These are phyloP conservation scores for Slavum lentiscoides DNA, from an alignment of 2,888 invertebrate genomes.

Conservation along the genomic window DNA sequence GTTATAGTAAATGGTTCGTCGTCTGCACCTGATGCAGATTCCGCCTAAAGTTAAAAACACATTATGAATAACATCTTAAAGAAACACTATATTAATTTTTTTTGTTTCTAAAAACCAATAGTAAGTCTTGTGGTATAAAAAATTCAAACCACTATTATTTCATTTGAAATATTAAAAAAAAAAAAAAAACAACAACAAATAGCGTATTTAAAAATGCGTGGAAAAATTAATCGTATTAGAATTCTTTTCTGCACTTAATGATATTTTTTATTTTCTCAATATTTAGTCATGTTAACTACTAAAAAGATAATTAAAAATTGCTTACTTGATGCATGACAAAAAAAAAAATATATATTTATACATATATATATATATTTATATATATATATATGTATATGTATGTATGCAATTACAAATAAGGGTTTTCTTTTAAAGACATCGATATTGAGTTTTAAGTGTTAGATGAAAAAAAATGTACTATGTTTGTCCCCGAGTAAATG, in stretches of 20 bases:
- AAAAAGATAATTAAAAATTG: slow-evolving; percentile 20
- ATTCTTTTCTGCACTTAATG: slow-evolving; percentile 38
- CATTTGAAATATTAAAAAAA: slow-evolving; percentile 37
- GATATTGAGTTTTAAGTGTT: slow-evolving; percentile 36
- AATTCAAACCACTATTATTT: slow-evolving; percentile 35
- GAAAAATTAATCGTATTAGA: slow-evolving; percentile 44
- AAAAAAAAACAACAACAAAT: slow-evolving; percentile 35
- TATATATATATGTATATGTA: neutral
- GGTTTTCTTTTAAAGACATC: slow-evolving; percentile 21
- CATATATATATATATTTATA: neutral
- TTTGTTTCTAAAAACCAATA: slow-evolving; percentile 30
- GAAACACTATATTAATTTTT: slow-evolving; percentile 6
- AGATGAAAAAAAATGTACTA: slow-evolving; percentile 29
- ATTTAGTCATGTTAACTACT: slow-evolving; percentile 29
- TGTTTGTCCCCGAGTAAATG: slow-evolving; percentile 16
- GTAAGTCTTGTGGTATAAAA: slow-evolving; percentile 25
- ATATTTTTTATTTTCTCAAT: slow-evolving; percentile 47
- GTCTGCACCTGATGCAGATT: slow-evolving; percentile 47
- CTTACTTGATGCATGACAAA: slow-evolving; percentile 38
- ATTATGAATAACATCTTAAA: slow-evolving; percentile 36
- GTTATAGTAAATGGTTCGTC: slow-evolving; percentile 32
- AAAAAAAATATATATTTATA: neutral
- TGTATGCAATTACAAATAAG: slow-evolving; percentile 14
- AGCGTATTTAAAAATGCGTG: slow-evolving; percentile 35
- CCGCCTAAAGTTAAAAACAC: slow-evolving; percentile 25